Base-by-base conservation (phyloP, 2,888 invertebrate species). In the Entomobrya proxima region DNA sequence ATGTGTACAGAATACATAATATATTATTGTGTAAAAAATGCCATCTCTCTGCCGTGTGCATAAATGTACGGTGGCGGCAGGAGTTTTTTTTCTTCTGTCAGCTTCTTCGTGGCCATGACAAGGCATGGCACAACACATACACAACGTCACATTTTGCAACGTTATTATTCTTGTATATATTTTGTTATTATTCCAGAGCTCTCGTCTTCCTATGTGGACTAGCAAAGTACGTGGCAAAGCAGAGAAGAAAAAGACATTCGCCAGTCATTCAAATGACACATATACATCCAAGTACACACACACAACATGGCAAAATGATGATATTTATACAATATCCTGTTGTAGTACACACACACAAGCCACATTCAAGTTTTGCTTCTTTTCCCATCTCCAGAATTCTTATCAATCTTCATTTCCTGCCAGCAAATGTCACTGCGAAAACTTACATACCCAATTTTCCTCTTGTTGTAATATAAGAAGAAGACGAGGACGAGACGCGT, bases 381-480 rank as follows among this genome's bases (percentile, higher is more conserved):
- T 52, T 74, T 50, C 32, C 37, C 74, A 52, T 35, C 74, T 74
- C 32, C 44, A 74, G 72, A 76, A 69, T 81, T 85, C 85, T 85
- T 82, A 87, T 87, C 87, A 87, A 87, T 87, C 85, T 85, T 87
- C 87, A 87, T 87, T 87, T 85, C 79, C 82, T 78, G 67, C 82
- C 78, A 78, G 67, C 87, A 82, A 85, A 78, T 85, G 85, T 87
- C 87, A 85, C 85, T 55, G 40, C 35, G 64, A 84, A 84, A 76
- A 64, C 61, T 76, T 76, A 79, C 78, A 72, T 85, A 61, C 85
- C 74, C 79, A 79, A 85, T 85, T 79, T 85, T 79, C 35, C 40
- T 47, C 74, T 64, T n/a, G 9, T 27, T n/a, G n/a, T n/a, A n/a
- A n/a, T n/a, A n/a, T n/a, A n/a, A n/a, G n/a, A n/a, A n/a, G n/a